Evolutionary conservation across 2,113 vertebrate species (phyloP).

Genomic region (Limnothrissa miodon): DNA sequence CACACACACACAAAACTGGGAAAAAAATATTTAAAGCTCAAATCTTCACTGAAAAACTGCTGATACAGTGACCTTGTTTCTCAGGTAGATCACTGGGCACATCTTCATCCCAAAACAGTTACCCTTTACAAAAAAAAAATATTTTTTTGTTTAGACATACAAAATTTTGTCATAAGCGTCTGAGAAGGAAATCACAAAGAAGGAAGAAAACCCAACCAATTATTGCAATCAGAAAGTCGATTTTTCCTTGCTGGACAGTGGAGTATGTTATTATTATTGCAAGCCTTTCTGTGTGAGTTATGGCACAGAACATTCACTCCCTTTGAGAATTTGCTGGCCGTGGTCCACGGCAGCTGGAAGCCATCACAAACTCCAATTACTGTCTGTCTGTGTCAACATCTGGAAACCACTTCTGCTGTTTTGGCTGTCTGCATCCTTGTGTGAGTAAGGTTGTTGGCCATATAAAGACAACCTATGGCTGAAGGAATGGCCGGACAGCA

Average conservation of each 20-base stretch:
- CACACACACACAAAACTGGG: background rate
- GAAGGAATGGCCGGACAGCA: slow-evolving; percentile 46
- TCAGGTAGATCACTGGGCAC: background rate
- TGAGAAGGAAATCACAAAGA: background rate
- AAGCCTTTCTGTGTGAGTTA: slow-evolving; percentile 82
- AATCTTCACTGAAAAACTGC: background rate
- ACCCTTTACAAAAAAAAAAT: background rate
- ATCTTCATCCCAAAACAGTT: background rate
- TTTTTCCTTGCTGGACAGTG: slow-evolving; percentile 78
- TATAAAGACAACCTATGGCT: slow-evolving; percentile 58
- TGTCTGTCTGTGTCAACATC: slow-evolving; percentile 90
- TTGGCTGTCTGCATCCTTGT: slow-evolving; percentile 54
- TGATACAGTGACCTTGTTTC: background rate
- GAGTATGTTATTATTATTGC: slow-evolving; percentile 82
- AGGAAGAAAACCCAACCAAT: slow-evolving; percentile 61
- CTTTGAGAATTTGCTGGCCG: slow-evolving; percentile 86
- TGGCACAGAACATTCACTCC: slow-evolving; percentile 79
- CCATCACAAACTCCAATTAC: slow-evolving; percentile 95
- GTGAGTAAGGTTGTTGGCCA: slow-evolving; percentile 54
- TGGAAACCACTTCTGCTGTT: slow-evolving; percentile 83
- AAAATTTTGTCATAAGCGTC: background rate
- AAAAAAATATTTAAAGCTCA: background rate
- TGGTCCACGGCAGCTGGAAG: slow-evolving; percentile 90
- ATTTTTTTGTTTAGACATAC: background rate
- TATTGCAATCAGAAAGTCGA: slow-evolving; percentile 80